phyloP scores from a whole-genome alignment of 2,888 invertebrate species.

The Acrobasis consociella region DNA sequence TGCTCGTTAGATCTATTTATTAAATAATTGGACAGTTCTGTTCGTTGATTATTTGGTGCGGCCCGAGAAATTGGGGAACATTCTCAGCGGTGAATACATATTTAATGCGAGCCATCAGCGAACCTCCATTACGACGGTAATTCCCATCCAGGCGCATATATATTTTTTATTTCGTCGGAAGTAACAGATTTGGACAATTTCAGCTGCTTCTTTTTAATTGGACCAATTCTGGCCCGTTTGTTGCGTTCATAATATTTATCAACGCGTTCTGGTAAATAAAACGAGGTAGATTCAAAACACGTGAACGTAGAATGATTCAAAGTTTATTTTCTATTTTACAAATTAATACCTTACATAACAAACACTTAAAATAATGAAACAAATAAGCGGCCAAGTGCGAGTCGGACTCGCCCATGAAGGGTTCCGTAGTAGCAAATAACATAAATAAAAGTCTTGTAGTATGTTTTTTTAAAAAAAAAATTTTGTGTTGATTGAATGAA shows the following conservation, averaged over 20 bases:
- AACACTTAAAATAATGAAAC: too few relatives aligned
- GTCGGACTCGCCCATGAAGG: too few relatives aligned
- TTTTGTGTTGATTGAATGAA: too few relatives aligned
- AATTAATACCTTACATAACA: too few relatives aligned
- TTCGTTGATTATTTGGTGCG: neutral
- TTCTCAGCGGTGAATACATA: slow-evolving; percentile 36
- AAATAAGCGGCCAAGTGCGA: too few relatives aligned
- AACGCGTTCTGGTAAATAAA: neutral
- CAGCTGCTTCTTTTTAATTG: slow-evolving; percentile 39
- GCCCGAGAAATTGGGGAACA: slow-evolving; percentile 26
- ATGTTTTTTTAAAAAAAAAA: too few relatives aligned
- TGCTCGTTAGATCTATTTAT: too few relatives aligned
- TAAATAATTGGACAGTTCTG: neutral
- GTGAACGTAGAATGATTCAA: too few relatives aligned
- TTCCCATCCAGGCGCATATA: slow-evolving; percentile 29
- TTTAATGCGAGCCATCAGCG: slow-evolving; percentile 38
- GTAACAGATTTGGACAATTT: slow-evolving; percentile 42
- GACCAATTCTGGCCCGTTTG: slow-evolving; percentile 32
- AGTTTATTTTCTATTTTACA: too few relatives aligned
- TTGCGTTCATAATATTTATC: slow-evolving; percentile 1
- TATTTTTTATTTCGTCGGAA: slow-evolving; percentile 38
- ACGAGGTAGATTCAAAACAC: neutral
- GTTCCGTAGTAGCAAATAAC: too few relatives aligned
- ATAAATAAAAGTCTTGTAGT: too few relatives aligned
- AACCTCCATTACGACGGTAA: slow-evolving; percentile 34